Evolutionary conservation across 2,888 invertebrate genomes (phyloP), one percentile per base, ranked within the genome.

Genomic region (Carpatolechia fugitivella): DNA sequence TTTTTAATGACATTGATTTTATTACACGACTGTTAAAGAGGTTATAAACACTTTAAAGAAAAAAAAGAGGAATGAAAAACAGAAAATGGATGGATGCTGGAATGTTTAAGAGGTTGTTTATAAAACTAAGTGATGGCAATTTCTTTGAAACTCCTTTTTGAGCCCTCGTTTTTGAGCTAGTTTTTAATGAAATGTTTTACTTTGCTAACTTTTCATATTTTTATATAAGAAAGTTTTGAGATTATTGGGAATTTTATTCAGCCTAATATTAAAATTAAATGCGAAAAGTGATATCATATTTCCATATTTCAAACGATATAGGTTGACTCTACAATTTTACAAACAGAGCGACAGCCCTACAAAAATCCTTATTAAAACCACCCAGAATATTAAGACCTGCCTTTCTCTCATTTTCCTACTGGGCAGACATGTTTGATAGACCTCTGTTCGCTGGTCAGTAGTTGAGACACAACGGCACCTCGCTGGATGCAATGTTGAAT

Each of bases 401-500:
- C 47, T 49, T 51, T 56, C 44, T 11, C 58, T 40, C 20, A 18
- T 13, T 13, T 13, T 41, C 18, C 8, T 30, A 14, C 14, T 7
- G 29, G 8, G 5, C 10, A 56, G 52, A 60, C 62, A 29, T 10
- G 60, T 56, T 56, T 49, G 16, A 44, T 24, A 46, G 58, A 35
- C 53, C 62, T 18, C 10, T 7, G 16, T 18, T 13, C 0, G 11
- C 13, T 58, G 60, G 63, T 48, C 54, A 14, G 5, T 49, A 13
- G 35, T 49, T 41, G 57, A 63, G 63, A 63, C 63, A 48, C 60
- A 60, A 60, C 57, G 63, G 63, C 63, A 63, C 63, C 63, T 44
- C 29, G 29, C 29, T 7, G 44, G 59, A 8, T 44, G 44, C 44
- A 44, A 29, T 29, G 44, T 44, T 44, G 44, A 29, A 44, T 44